Evolutionary conservation across 1,140 invertebrate genomes (phyloP), one percentile per base, ranked within the genome.

Genomic region (Panagrolaimus sp.): DNA sequence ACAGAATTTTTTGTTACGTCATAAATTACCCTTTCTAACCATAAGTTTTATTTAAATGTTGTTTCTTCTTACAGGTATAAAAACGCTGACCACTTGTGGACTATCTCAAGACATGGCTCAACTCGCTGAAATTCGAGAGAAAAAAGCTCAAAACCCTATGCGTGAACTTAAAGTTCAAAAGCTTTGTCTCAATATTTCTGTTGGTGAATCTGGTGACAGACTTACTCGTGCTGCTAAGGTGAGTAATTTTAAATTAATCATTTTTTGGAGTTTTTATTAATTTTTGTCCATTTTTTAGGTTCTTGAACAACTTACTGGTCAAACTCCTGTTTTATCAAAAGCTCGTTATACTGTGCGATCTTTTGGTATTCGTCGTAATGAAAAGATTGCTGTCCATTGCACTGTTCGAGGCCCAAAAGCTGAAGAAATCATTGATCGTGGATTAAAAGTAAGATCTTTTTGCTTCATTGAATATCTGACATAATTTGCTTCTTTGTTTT

Each of bases 311-410:
- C 87, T 99, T 67, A 98, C 96, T 81, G 95, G 96, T 46, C 96
- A 99, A 86, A 91, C 93, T 80, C 96, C 96, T 10, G 96, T 98
- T 10, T 98, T 97, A 85, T 97, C 94, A 17, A 99, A 99, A 88
- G 86, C 96, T 64, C 88, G 96, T 74, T 98, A 98, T 84, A 99
- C 96, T 82, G 95, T 99, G 12, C 88, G 96, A 80, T 97, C 95
- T 17, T 99, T 99, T 84, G 96, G 96, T 83, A 99, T 99, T 81
- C 89, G 96, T 85, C 91, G 96, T 89, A 99, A 99, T 88, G 96
- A 99, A 89, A 99, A 98, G 85, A 99, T 99, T 85, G 94, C 96
- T 80, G 96, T 98, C 47, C 95, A 98, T 84, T 98, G 95, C 84
- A 98, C 96, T 65, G 96, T 99, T 5, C 88, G 96, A 75, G 96